Evolutionary conservation across 2,888 invertebrate species (phyloP).

Genomic region (Noctua comes): DNA sequence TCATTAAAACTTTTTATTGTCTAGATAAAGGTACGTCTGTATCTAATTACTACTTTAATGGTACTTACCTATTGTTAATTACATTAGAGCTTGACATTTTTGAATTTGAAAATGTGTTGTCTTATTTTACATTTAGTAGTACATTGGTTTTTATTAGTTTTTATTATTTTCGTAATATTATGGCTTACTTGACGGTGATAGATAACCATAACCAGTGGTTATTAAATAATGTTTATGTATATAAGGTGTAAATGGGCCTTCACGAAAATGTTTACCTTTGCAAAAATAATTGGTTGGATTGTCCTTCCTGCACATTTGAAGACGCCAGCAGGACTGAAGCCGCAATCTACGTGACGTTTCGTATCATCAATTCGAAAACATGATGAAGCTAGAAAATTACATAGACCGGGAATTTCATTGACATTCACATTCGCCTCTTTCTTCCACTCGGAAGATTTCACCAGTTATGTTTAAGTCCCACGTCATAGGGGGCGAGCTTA

Average conservation of each 20-base stretch:
- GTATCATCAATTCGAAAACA: background rate
- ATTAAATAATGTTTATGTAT: no score
- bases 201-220: no score
- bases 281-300: no score
- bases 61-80: slow-evolving; percentile 22
- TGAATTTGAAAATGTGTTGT: slow-evolving; percentile 24
- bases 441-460: background rate
- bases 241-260: no score
- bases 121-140: background rate
- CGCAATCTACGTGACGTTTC: no score
- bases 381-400: background rate
- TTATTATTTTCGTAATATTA: background rate
- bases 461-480: background rate
- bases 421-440: background rate
- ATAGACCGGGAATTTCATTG: no score
- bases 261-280: no score
- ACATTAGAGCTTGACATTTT: slow-evolving; percentile 10
- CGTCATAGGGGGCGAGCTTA: background rate
- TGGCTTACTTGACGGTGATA: background rate
- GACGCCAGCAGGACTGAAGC: no score
- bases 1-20: slow-evolving; percentile 69
- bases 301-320: no score
- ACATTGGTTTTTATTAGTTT: background rate
- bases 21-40: slow-evolving; percentile 59
- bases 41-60: slow-evolving; percentile 58